phyloP scores from a whole-genome alignment of 1,140 invertebrate genomes.

The Lepidurus couesii region DNA sequence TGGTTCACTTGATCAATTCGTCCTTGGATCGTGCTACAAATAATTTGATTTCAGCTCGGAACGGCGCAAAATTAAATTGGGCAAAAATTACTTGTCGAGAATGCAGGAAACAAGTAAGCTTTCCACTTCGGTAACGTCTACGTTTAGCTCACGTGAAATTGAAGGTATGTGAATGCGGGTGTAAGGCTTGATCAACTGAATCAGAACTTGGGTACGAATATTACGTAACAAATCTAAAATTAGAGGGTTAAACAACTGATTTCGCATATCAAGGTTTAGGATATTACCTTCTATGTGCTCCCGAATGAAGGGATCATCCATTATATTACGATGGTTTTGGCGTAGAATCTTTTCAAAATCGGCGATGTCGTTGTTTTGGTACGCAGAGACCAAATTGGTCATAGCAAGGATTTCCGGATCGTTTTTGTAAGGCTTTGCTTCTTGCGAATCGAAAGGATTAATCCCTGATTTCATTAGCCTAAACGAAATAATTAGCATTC shows the following conservation, averaged over 20 bases:
- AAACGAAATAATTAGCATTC: constrained; percentile 33
- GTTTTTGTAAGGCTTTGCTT: constrained; percentile 99
- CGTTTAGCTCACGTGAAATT: constrained; percentile 95
- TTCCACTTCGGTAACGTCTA: constrained; percentile 92
- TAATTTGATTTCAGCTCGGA: constrained; percentile 30
- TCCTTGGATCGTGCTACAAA: constrained; percentile 82
- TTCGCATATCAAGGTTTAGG: not conserved
- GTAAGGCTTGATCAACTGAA: constrained; percentile 96
- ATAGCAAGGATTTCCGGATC: constrained; percentile 99
- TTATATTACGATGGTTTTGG: constrained; percentile 91
- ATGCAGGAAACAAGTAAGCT: constrained; percentile 97
- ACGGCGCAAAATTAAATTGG: constrained; percentile 32
- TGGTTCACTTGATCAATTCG: constrained; percentile 96
- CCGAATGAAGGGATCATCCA: constrained; percentile 98
- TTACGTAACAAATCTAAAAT: constrained; percentile 83
- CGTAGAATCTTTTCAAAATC: constrained; percentile 96
- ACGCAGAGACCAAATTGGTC: constrained; percentile 97
- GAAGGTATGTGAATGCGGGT: constrained; percentile 97
- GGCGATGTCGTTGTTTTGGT: constrained; percentile 99
- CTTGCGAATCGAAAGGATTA: constrained; percentile 99
- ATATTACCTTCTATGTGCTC: constrained; percentile 88
- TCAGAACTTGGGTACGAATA: constrained; percentile 95
- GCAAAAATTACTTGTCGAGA: constrained; percentile 74
- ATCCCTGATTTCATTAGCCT: constrained; percentile 99
- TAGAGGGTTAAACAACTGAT: constrained; percentile 34